Conservation (phyloP, 92 coral and sea anemone species). For the Porites lobata region DNA sequence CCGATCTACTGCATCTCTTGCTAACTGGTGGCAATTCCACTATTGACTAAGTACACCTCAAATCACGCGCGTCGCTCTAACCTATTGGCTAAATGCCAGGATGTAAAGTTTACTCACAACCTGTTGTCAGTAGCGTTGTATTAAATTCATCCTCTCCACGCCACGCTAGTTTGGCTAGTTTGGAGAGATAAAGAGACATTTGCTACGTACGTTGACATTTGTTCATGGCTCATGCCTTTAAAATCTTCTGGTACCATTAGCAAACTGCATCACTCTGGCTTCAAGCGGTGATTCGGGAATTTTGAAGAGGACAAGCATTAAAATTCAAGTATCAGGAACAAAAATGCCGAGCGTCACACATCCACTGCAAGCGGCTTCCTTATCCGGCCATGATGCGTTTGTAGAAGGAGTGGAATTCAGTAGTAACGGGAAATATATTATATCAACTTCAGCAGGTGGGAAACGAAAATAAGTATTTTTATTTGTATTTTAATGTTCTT, state of each 20-base stretch:
- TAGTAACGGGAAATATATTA: constrained; percentile 95
- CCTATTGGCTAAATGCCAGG: constrained; percentile 36
- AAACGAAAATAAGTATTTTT: no score
- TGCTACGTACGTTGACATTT: background rate
- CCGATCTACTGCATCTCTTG: background rate
- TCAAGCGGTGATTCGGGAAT: constrained; percentile 27
- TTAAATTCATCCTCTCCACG: constrained; percentile 37
- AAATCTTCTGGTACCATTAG: background rate
- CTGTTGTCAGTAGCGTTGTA: constrained; percentile 31
- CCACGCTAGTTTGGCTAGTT: constrained; percentile 3
- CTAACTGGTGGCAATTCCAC: constrained; percentile 44
- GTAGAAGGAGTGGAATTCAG: constrained; percentile 97
- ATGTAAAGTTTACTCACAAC: constrained; percentile 6
- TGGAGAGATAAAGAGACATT: background rate
- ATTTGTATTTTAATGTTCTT: background rate
- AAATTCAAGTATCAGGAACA: constrained; percentile 69
- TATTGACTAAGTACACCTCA: constrained; percentile 22
- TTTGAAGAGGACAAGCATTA: constrained; percentile 70
- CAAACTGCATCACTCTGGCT: constrained; percentile 24
- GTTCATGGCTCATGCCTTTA: constrained; percentile 14
- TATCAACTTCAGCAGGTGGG: constrained; percentile 96
- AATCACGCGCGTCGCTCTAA: constrained; percentile 1
- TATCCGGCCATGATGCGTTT: constrained; percentile 88
- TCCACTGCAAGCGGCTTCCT: constrained; percentile 90
- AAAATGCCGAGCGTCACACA: constrained; percentile 71